phyloP scores from a whole-genome alignment of 2,797 vertebrate species.

The Discoglossus pictus region DNA sequence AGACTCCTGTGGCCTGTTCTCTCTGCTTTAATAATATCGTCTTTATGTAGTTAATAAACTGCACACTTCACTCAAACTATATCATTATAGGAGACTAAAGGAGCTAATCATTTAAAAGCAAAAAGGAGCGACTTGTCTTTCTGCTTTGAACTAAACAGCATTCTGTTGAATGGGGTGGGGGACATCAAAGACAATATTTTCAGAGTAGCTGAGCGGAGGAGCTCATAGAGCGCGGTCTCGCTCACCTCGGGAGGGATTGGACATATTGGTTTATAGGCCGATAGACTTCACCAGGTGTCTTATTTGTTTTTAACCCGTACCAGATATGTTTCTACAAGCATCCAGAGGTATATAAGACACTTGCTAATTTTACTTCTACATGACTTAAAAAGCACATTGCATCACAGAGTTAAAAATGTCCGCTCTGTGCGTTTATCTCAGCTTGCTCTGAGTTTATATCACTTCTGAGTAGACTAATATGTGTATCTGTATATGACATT shows the following conservation, averaged over 20 bases:
- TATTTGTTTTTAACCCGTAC: neutral
- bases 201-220: constrained; percentile 76
- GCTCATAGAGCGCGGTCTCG: constrained; percentile 72
- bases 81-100: constrained; percentile 82
- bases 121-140: constrained; percentile 76
- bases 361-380: too few species aligned
- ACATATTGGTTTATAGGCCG: constrained; percentile 72
- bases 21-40: constrained; percentile 84
- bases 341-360: too few species aligned
- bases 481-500: too few species aligned
- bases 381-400: too few species aligned
- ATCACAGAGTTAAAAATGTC: too few species aligned
- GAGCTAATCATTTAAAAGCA: constrained; percentile 86
- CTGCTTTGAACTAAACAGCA: constrained; percentile 85
- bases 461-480: too few species aligned
- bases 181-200: constrained; percentile 85
- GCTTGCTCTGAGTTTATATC: too few species aligned
- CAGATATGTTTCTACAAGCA: too few species aligned
- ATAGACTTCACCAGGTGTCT: constrained; percentile 65
- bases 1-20: constrained; percentile 77
- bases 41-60: constrained; percentile 91
- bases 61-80: constrained; percentile 84
- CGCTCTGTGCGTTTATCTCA: too few species aligned
- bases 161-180: constrained; percentile 81
- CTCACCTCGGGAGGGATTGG: constrained; percentile 66